Base-by-base conservation (phyloP, 35 echinoderm and acorn worm species). In the Hemicentrotus pulcherrimus region DNA sequence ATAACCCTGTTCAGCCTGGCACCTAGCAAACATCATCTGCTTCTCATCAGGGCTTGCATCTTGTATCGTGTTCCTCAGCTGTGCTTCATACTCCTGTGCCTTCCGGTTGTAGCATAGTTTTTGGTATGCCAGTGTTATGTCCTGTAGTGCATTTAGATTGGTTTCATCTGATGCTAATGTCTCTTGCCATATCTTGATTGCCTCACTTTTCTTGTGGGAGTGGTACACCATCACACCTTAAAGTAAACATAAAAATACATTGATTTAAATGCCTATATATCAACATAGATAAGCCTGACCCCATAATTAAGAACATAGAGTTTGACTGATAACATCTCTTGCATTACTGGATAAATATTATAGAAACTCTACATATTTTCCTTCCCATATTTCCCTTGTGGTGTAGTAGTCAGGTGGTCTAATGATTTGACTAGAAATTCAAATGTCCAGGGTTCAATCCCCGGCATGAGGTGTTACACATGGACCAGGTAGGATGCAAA, bases 1-100 rank as follows among this genome's bases (percentile, higher is more conserved):
- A 93, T 93, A 93, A 48, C 32, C 91, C 91, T 93, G 91, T 11
- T 93, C 91, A 31, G 31, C 19, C 28, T 52, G 91, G 47, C 91
- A 93, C 46, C 91, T 47, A 28, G 91, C 91, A 47, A 48, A 48
- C 91, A 93, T 93, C 91, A 93, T 47, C 47, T 28, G 4, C 5
- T 55, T 55, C 16, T 93, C 91, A 45, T 31, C 30, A 31, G 2
- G 14, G 5, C 2, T 31, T 45, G 41, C 91, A n/a, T n/a, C n/a
- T n/a, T n/a, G n/a, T 55, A 48, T 12, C 9, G 28, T 22, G 30
- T 93, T 32, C 41, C 46, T 93, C 2, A 55, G 15, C n/a, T 93
- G 2, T 18, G 8, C 9, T 31, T 93, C 45, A 55, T 93, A 93
- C 45, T 55, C 45, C 30, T 48, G 8, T 93, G 91, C 91, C n/a